Evolutionary conservation across 2,113 vertebrate genomes (phyloP).

Genomic region (Martes martes): DNA sequence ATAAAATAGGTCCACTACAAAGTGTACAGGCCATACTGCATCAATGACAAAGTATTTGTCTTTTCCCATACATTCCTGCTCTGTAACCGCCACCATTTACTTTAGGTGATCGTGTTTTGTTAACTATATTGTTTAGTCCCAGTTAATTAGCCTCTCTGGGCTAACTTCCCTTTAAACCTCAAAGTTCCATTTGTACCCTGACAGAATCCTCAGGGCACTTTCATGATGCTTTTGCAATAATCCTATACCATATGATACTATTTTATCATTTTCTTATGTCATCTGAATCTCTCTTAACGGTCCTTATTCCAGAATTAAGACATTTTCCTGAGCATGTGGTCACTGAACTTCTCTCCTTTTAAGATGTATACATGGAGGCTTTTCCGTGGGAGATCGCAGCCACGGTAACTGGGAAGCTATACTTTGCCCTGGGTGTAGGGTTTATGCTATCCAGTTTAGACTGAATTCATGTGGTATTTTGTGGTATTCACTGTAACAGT

Average conservation of each 20-base stretch:
- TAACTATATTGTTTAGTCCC: not conserved
- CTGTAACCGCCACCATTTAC: not conserved
- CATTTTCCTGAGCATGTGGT: not conserved
- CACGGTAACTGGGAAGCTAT: not conserved
- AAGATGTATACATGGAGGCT: not conserved
- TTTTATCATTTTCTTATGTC: not conserved
- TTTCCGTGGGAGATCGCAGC: not conserved
- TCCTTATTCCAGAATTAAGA: not conserved
- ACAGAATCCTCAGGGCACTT: not conserved
- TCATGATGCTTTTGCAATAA: not conserved
- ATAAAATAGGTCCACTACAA: not conserved
- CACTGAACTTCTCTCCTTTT: not conserved
- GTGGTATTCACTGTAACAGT: not conserved
- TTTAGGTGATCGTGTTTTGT: not conserved
- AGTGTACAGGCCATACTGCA: not conserved
- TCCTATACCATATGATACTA: not conserved
- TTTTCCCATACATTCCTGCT: not conserved
- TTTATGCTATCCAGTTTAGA: not conserved
- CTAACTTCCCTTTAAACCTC: not conserved
- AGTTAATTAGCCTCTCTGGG: not conserved
- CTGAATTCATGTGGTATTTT: not conserved
- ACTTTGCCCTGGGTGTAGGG: not conserved
- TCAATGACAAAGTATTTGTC: not conserved
- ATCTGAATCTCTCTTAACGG: not conserved
- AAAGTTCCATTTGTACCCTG: not conserved